Conservation (phyloP, 2,888 invertebrate species). For the Meteorus cinctellus region DNA sequence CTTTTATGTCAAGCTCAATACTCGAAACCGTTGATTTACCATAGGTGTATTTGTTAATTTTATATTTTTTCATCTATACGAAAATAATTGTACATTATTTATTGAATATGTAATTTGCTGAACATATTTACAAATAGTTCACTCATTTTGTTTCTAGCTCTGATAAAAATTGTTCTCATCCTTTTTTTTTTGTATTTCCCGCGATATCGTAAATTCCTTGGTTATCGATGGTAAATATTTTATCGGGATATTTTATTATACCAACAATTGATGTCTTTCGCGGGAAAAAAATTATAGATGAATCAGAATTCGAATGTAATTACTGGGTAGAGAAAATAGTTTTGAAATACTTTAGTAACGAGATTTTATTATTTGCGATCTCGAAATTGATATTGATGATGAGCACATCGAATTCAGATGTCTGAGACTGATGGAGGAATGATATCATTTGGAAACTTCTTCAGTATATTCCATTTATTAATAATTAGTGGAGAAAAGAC, state of each 20-base stretch:
- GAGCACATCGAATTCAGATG: too few species aligned
- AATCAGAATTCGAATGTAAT: too few species aligned
- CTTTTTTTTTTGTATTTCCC: not conserved
- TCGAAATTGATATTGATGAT: too few species aligned
- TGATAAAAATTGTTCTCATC: not conserved
- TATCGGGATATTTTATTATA: not conserved
- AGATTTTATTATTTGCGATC: too few species aligned
- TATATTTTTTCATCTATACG: not conserved
- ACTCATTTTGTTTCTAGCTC: not conserved
- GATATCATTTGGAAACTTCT: too few species aligned
- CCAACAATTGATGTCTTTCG: not conserved
- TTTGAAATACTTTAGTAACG: too few species aligned
- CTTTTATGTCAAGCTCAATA: constrained; percentile 14
- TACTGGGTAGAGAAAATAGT: too few species aligned
- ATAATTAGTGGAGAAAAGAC: too few species aligned
- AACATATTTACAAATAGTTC: not conserved
- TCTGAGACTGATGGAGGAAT: too few species aligned
- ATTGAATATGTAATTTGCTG: not conserved
- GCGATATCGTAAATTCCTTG: not conserved
- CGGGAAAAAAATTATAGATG: not conserved
- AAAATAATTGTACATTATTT: not conserved
- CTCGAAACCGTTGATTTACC: not conserved
- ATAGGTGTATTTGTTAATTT: not conserved
- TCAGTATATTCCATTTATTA: too few species aligned
- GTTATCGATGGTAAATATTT: not conserved